Base-by-base conservation (phyloP, 2,113 vertebrate species). In the Amia ocellicauda region DNA sequence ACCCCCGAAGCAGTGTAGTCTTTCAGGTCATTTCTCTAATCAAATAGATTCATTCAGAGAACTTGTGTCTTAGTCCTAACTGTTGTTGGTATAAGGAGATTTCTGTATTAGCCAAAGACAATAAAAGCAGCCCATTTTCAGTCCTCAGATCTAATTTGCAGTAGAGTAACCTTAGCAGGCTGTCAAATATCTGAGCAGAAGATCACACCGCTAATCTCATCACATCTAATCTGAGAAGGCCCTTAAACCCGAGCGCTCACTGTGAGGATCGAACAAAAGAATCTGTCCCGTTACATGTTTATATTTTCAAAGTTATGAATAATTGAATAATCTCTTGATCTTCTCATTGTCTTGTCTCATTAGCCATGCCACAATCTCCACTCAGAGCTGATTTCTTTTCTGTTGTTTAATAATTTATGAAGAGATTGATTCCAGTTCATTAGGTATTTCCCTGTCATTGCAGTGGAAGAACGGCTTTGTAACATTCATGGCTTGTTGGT, bases 401-500 rank as follows among this genome's bases (percentile, higher is more conserved):
- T n/a, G n/a, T n/a, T 62, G 22, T 58, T 29, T 23, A 45, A 56
- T 61, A 55, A 67, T 68, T 40, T 42, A 68, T 62, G 59, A 63
- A 52, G 26, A 27, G 42, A 68, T 40, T 22, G 22, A 9, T 57
- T 68, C 29, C 54, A 62, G 41, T 68, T 67, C 8, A 53, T 67
- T 62, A 57, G 41, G 60, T 24, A 17, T 68, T 50, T 57, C 26
- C 7, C 11, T 57, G 36, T 23, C 47, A 14, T 8, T 36, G 47
- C 41, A 49, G 28, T 17, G 36, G 42, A 45, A 45, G 61, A n/a
- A 5, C 55, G 41, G 31, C 11, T 11, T 23, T 47, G 10, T 56
- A 28, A 22, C 40, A 20, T 29, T 42, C 28, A 43, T 55, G 50
- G 19, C 22, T 54, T 64, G 40, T 57, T 43, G 40, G 23, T 7